Percentiles rank a stretch among this genome's conserved stretches.
Conservation (phyloP, 2,113 vertebrate genomes). For the Cyprinus carpio region DNA sequence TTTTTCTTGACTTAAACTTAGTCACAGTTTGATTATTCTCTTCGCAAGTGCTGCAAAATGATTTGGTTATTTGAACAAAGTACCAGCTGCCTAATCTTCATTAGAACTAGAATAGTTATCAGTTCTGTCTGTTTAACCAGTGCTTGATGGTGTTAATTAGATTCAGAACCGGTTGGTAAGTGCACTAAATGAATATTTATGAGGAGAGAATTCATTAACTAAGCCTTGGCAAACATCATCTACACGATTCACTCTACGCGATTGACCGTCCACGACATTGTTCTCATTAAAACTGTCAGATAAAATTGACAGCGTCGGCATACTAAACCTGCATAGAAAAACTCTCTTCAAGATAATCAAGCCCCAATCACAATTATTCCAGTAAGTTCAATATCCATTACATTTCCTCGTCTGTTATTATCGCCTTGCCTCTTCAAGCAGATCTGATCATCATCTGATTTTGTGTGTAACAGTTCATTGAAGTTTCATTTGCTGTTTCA, state of each 20-base stretch:
- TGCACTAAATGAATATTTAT: slow-evolving; percentile 32
- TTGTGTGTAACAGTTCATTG: slow-evolving; percentile 4
- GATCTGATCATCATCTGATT: slow-evolving; percentile 8
- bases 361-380: slow-evolving; percentile 11
- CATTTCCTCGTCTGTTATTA: not conserved
- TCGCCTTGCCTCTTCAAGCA: not conserved
- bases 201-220: slow-evolving; percentile 38
- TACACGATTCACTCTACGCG: not conserved
- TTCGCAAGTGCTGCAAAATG: not conserved
- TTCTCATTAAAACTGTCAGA: slow-evolving; percentile 17
- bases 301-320: not conserved
- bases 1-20: not conserved
- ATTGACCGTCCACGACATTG: slow-evolving; percentile 1
- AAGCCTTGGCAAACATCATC: slow-evolving; percentile 19
- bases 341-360: slow-evolving; percentile 18
- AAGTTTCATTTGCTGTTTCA: slow-evolving; percentile 8
- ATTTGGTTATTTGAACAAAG: not conserved
- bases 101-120: slow-evolving; percentile 44
- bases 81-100: not conserved
- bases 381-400: slow-evolving; percentile 26
- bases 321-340: not conserved
- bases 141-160: slow-evolving; percentile 55
- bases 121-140: slow-evolving; percentile 48
- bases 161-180: slow-evolving; percentile 38
- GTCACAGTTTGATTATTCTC: not conserved